Evolutionary conservation across 1,140 invertebrate genomes (phyloP).

Genomic region (Euwallacea similis): DNA sequence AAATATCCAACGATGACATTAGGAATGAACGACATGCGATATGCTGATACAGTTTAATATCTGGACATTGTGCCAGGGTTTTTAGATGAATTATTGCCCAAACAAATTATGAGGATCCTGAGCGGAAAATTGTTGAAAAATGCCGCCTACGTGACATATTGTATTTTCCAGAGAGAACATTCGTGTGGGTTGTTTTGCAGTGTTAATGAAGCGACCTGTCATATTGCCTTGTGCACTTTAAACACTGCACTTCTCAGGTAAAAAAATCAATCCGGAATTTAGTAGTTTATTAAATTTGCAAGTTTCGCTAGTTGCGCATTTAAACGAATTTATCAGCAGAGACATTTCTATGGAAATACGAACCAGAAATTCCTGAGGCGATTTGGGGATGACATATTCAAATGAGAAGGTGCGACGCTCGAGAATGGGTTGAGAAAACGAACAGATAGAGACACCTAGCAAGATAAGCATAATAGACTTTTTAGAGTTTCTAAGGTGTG

Average conservation of each 20-base stretch:
- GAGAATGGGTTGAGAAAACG: constrained; percentile 6
- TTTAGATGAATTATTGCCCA: no score
- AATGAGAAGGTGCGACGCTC: constrained; percentile 17
- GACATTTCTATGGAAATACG: constrained; percentile 10
- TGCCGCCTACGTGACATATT: no score
- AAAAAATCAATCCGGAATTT: no score
- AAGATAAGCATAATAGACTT: not conserved
- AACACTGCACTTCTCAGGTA: no score
- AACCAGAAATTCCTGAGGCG: constrained; percentile 12
- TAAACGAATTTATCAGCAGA: constrained; percentile 8
- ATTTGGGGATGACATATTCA: constrained; percentile 13
- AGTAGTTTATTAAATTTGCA: not conserved
- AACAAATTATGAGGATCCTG: no score
- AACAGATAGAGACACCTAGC: constrained; percentile 12
- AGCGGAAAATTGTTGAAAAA: no score
- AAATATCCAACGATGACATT: constrained; percentile 5
- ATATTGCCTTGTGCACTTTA: no score
- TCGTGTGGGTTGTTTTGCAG: no score
- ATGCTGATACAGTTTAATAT: not conserved
- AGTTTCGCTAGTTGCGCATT: constrained; percentile 4
- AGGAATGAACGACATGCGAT: not conserved
- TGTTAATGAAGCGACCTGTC: no score
- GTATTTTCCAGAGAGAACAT: no score
- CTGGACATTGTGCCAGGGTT: no score
- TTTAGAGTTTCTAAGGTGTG: not conserved